Evolutionary conservation across 2,113 vertebrate species (phyloP).

Genomic region (Guaruba guarouba): DNA sequence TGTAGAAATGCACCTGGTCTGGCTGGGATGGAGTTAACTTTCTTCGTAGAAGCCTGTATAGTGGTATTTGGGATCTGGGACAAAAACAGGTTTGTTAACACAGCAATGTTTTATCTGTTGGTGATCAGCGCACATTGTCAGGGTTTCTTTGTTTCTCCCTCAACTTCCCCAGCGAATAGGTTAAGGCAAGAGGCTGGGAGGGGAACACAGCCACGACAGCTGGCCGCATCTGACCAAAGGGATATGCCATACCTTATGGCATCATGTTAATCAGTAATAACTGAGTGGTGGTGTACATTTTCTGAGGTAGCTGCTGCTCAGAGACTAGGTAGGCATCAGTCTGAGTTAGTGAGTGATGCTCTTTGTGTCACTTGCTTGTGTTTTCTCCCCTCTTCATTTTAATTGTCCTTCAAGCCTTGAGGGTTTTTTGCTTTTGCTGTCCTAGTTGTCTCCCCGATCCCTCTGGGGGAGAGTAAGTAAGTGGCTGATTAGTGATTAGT

Average conservation of each 20-base stretch:
- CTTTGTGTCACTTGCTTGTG: neutral
- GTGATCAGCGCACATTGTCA: neutral
- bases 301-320: neutral
- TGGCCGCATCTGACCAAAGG: neutral
- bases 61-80: neutral
- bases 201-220: neutral
- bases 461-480: neutral
- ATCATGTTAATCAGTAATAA: neutral
- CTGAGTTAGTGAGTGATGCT: neutral
- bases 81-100: neutral
- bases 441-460: rapidly evolving
- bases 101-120: neutral
- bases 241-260: too few species aligned
- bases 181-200: neutral
- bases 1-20: neutral
- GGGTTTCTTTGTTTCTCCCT: neutral
- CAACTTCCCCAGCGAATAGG: rapidly evolving
- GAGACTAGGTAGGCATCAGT: rapidly evolving
- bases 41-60: rapidly evolving
- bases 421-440: neutral
- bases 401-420: neutral
- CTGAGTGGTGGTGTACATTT: neutral
- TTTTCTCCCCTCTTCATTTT: neutral
- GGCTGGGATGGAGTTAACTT: neutral
- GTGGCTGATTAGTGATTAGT: neutral